Conservation (phyloP, 2,888 invertebrate genomes). For the Drosophila lacicola region DNA sequence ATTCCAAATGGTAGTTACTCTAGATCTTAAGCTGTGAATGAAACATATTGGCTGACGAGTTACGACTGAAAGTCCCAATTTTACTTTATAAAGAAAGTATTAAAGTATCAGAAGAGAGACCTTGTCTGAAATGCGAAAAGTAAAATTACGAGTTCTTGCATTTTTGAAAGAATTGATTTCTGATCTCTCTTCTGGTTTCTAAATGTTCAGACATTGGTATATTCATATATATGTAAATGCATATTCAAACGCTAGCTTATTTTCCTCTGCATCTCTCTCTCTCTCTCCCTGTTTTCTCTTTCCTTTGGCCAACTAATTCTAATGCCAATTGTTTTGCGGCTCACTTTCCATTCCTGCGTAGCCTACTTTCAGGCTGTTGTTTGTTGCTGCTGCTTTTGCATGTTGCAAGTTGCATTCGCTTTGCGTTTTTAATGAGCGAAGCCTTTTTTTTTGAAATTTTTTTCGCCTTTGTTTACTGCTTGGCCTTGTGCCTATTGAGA, state of each 20-base stretch:
- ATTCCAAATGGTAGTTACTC: too few species aligned
- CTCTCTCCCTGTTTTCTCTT: not conserved
- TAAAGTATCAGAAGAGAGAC: too few species aligned
- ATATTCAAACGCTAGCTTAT: not conserved
- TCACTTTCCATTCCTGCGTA: conserved; percentile 43
- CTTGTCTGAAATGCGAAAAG: too few species aligned
- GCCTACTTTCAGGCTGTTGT: conserved; percentile 38
- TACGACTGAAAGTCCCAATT: too few species aligned
- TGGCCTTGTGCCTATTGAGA: conserved; percentile 68
- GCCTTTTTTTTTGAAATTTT: conserved; percentile 8
- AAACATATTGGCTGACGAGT: too few species aligned
- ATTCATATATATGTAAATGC: too few species aligned
- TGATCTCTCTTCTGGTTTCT: too few species aligned
- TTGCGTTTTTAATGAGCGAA: conserved; percentile 33
- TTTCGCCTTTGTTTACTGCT: conserved; percentile 40
- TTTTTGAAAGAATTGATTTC: too few species aligned
- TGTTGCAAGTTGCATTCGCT: conserved; percentile 34
- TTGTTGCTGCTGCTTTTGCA: conserved; percentile 10
- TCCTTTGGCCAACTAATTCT: conserved; percentile 16
- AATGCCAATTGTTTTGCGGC: conserved; percentile 31
- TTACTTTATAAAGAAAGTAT: too few species aligned
- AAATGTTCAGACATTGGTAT: too few species aligned
- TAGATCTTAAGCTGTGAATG: too few species aligned
- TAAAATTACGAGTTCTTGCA: too few species aligned
- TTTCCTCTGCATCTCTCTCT: not conserved